These are phyloP conservation scores for Leucophenga maculata DNA, from an alignment of 2,888 invertebrate genomes.

Conservation along the genomic window DNA sequence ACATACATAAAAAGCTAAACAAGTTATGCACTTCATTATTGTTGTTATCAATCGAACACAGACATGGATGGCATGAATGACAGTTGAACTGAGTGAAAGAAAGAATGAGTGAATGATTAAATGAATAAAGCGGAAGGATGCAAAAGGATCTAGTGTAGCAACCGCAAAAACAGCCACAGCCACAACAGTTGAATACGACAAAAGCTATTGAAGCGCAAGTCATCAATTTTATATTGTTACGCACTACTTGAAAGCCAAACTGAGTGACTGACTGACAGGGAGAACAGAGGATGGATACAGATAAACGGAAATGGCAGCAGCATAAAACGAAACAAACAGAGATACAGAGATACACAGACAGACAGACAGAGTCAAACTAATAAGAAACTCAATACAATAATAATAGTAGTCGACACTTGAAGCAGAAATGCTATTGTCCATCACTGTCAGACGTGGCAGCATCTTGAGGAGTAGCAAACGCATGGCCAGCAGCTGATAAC, in stretches of 20 bases:
- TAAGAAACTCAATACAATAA: constrained; percentile 44
- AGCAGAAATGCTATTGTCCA: constrained; percentile 64
- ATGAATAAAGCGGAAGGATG: no score
- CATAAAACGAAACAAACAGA: constrained; percentile 1
- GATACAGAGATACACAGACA: background rate
- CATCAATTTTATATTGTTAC: constrained; percentile 66
- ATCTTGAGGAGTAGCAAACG: background rate
- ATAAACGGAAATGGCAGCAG: constrained; percentile 10
- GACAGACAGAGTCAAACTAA: constrained; percentile 39
- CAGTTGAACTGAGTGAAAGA: constrained; percentile 36
- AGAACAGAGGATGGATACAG: background rate
- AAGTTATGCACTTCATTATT: constrained; percentile 62
- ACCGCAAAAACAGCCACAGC: constrained; percentile 29
- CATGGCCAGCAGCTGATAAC: constrained; percentile 45
- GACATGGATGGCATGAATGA: constrained; percentile 45
- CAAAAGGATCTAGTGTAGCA: background rate
- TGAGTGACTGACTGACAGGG: constrained; percentile 1
- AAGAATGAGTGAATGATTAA: constrained; percentile 21
- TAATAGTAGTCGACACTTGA: constrained; percentile 53
- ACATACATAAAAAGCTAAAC: constrained; percentile 34
- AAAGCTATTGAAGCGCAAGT: constrained; percentile 57
- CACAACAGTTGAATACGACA: constrained; percentile 44
- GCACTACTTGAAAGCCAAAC: constrained; percentile 54
- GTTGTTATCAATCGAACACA: constrained; percentile 61
- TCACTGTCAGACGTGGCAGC: constrained; percentile 53